phyloP scores from a whole-genome alignment of 1,140 invertebrate genomes.

The Thaumetopoea pityocampa region DNA sequence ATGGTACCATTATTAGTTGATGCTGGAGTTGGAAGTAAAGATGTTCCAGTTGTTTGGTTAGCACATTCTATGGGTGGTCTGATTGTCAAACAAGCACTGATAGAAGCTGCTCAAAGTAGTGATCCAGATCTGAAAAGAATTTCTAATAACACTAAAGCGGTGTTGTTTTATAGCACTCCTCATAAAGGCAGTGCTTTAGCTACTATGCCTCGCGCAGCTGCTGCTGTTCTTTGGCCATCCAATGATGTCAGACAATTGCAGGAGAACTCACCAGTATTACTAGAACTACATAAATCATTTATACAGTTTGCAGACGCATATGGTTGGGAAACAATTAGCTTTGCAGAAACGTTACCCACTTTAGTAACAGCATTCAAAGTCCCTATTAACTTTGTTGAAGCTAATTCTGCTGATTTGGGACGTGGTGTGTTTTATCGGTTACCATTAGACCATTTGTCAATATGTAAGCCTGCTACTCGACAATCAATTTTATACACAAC shows the following conservation, averaged over 20 bases:
- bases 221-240: constrained; percentile 84
- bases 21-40: constrained; percentile 82
- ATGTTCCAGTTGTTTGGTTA: constrained; percentile 84
- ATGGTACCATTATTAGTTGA: constrained; percentile 79
- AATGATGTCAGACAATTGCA: constrained; percentile 87
- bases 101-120: constrained; percentile 40
- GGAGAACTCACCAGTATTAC: constrained; percentile 82
- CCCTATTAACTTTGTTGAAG: constrained; percentile 80
- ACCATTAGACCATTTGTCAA: constrained; percentile 84
- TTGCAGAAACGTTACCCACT: constrained; percentile 85
- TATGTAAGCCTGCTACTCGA: constrained; percentile 86
- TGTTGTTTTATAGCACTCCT: constrained; percentile 89
- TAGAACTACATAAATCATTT: constrained; percentile 81
- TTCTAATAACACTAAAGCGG: constrained; percentile 81
- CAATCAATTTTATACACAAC: constrained; percentile 65
- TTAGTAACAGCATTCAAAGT: constrained; percentile 79
- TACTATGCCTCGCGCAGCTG: constrained; percentile 79
- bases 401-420: constrained; percentile 84
- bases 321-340: constrained; percentile 82
- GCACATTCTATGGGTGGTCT: constrained; percentile 92
- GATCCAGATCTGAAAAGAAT: constrained; percentile 66
- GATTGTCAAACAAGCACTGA: constrained; percentile 81
- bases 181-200: constrained; percentile 79
- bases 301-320: constrained; percentile 73
- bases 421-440: constrained; percentile 85